Evolutionary conservation across 2,888 invertebrate species (phyloP), one percentile per base, ranked within the genome.

Genomic region (Temnothorax ravouxi): DNA sequence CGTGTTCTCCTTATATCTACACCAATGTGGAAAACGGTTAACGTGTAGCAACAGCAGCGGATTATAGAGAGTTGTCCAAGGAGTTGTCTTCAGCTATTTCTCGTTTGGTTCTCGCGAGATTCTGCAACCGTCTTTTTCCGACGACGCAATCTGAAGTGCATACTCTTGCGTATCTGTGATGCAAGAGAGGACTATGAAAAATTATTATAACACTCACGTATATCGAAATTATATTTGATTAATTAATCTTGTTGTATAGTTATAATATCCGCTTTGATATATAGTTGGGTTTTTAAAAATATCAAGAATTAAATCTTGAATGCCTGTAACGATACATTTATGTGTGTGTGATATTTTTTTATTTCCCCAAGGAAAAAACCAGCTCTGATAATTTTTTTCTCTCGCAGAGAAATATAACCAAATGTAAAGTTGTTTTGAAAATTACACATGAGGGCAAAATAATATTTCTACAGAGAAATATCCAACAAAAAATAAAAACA

Each of bases 31-130:
- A 61, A 61, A 75, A 75, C 29, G 8, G 3, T 44, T 61, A 59
- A n/a, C n/a, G 29, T 59, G 18, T n/a, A 29, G 41, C 34, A 29
- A 21, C 62, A 62, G 38, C 21, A 21, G 13, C 29, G 47, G 21
- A 34, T n/a, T n/a, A n/a, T 47, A 61, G n/a, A 72, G 38, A 75
- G 50, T 21, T n/a, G n/a, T n/a, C n/a, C n/a, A n/a, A n/a, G n/a
- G n/a, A n/a, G n/a, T n/a, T 50, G 38, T 59, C 13, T 21, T 59
- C 29, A 72, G 59, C 25, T 18, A 59, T 56, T 41, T 44, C 54
- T 72, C 56, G 56, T 72, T 62, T 62, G 21, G 21, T 38, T 62
- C 62, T 62, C 62, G 21, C n/a, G 6, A 72, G 52, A 6, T 72
- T 41, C 18, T 41, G 18, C 25, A 41, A 72, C 3, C 11, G 5